Evolutionary conservation across 1,140 invertebrate genomes (phyloP), one percentile per base, ranked within the genome.

Genomic region (Neodiprion fabricii): DNA sequence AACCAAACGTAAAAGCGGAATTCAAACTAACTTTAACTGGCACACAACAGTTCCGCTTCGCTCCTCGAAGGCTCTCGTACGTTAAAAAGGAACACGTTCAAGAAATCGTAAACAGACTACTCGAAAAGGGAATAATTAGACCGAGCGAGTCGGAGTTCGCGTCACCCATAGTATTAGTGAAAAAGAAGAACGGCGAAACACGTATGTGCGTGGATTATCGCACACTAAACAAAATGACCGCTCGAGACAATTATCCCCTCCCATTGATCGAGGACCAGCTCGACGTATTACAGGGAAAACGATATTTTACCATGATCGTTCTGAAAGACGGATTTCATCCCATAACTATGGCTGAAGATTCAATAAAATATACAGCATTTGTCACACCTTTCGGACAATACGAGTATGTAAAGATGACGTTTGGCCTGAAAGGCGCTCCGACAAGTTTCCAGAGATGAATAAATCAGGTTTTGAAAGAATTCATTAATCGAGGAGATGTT

Each of bases 211-310:
- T 21, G 17, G 17, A 21, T 21, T 21, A 21, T 21, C 17, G 17
- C 0, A 21, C 17, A 21, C 17, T 21, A 21, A 21, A 21, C 17
- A 21, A 21, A 21, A 21, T 21, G 17, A 21, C 17, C 17, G 17
- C 17, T 21, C 17, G 17, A 21, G 17, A 21, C 17, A 21, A 70
- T 50, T 77, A 75, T 66, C 74, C 70, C 12, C 61, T 77, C 11
- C 74, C 74, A 7, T 4, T 50, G 14, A 71, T 77, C 17, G 73
- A 77, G 50, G 75, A 77, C 67, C 76, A 11, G 50, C 10, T 53
- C n/a, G 50, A 2, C n/a, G n/a, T 10, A 53, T n/a, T 53, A 10
- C 7, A 28, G 12, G 73, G 53, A 40, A 74, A 74, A 61, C 14
- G 66, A 14, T 74, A 53, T 53, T 74, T 74, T 53, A 69, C 67